Evolutionary conservation across 2,113 vertebrate genomes (phyloP).

Genomic region (Recurvirostra avosetta): DNA sequence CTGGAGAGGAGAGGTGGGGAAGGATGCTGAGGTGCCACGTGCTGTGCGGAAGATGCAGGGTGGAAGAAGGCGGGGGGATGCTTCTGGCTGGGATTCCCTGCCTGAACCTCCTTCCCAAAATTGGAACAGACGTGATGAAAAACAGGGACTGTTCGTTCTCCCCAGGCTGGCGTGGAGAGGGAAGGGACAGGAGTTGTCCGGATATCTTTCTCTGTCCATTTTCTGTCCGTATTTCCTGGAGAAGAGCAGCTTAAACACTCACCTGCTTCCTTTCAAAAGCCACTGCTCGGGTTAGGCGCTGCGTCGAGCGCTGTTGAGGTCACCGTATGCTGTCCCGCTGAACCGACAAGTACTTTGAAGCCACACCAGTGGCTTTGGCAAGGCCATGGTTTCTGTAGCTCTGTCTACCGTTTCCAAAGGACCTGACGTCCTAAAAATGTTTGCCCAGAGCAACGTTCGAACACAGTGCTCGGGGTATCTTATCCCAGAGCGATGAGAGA

Average conservation of each 20-base stretch:
- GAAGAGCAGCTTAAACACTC: background rate
- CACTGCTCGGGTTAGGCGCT: rapidly evolving
- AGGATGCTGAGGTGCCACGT: background rate
- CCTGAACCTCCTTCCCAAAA: background rate
- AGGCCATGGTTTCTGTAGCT: background rate
- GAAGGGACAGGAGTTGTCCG: background rate
- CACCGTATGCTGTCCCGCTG: background rate
- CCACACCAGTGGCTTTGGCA: background rate
- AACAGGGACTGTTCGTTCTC: background rate
- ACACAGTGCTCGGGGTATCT: background rate
- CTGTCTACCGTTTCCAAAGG: background rate
- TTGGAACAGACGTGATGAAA: background rate
- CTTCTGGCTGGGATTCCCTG: background rate
- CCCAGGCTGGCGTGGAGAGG: background rate
- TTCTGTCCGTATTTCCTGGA: background rate
- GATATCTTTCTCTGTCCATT: background rate
- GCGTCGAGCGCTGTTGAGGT: background rate
- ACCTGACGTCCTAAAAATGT: background rate
- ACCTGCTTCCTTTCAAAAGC: background rate
- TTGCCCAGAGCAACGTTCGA: background rate
- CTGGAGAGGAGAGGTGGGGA: background rate
- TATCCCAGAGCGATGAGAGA: background rate
- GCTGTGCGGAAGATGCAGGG: background rate
- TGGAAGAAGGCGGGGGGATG: background rate
- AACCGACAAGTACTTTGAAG: background rate